Conservation (phyloP, 2,797 vertebrate species). For the Pogonophryne albipinna region DNA sequence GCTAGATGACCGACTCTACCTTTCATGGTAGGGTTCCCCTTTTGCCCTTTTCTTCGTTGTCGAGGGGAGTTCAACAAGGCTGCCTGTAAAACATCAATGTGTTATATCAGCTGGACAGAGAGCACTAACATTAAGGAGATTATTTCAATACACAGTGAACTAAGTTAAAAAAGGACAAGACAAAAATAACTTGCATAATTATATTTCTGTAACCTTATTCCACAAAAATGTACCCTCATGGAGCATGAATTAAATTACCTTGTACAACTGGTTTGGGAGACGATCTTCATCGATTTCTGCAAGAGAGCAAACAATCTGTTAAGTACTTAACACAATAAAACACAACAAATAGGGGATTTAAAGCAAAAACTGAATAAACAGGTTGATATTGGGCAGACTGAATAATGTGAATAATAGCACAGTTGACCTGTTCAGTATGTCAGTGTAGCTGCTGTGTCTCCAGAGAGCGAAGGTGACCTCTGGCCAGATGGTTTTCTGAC, state of each 20-base stretch:
- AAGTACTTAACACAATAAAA: not conserved
- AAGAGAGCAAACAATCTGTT: conserved; percentile 35
- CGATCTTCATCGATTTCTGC: conserved; percentile 94
- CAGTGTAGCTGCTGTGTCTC: conserved; percentile 19
- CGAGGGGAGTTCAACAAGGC: conserved; percentile 91
- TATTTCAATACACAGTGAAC: not conserved
- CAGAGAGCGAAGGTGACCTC: conserved; percentile 55
- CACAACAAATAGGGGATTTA: not conserved
- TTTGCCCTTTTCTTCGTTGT: conserved; percentile 91
- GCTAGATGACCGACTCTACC: conserved; percentile 74
- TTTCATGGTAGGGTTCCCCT: conserved; percentile 95
- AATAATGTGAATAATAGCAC: not conserved
- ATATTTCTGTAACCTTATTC: conserved; percentile 16
- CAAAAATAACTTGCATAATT: conserved; percentile 14
- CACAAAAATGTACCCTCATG: conserved; percentile 1
- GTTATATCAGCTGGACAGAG: conserved; percentile 19
- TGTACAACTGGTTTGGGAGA: conserved; percentile 91
- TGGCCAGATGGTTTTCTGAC: conserved; percentile 52
- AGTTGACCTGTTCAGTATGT: conserved; percentile 20
- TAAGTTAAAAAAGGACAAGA: not conserved
- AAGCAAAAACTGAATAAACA: not conserved
- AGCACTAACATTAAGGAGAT: conserved; percentile 8
- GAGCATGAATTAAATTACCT: conserved; percentile 81
- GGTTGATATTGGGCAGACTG: not conserved
- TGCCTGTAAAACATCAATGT: conserved; percentile 81